Percentiles rank a stretch among this genome's conserved stretches.
These are phyloP conservation scores for Actinostola sp. DNA, from an alignment of 92 coral and sea anemone species.

Conservation along the genomic window DNA sequence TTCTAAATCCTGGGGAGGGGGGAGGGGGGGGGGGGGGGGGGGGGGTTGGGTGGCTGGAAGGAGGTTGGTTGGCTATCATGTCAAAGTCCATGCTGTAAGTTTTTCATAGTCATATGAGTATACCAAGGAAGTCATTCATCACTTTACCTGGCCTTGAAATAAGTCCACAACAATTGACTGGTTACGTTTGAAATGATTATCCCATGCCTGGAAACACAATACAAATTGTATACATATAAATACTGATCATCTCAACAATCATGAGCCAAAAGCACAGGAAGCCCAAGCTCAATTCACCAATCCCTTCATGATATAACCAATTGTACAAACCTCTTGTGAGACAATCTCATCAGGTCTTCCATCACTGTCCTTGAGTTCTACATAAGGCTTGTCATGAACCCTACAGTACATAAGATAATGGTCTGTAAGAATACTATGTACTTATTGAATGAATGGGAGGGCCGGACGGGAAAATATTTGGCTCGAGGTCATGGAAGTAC, in stretches of 20 bases:
- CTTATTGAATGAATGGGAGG: too few species aligned
- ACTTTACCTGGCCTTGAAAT: conserved; percentile 99
- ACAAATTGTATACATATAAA: background rate
- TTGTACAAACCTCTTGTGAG: conserved; percentile 81
- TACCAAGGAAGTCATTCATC: too few species aligned
- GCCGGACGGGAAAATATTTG: too few species aligned
- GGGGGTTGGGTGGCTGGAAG: too few species aligned
- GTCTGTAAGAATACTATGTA: background rate
- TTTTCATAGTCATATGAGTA: too few species aligned
- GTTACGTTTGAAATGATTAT: conserved; percentile 94
- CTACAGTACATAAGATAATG: conserved; percentile 25
- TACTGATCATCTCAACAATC: background rate
- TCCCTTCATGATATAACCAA: background rate
- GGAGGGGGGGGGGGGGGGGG: too few species aligned
- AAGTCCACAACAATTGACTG: conserved; percentile 96
- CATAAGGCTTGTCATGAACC: conserved; percentile 92
- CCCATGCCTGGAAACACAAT: conserved; percentile 80
- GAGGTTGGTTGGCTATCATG: too few species aligned
- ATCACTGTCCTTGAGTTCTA: conserved; percentile 95
- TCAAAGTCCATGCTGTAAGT: too few species aligned
- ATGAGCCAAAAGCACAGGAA: too few species aligned
- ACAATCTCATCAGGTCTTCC: conserved; percentile 97
- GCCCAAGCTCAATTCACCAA: background rate
- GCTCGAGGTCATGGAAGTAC: too few species aligned
- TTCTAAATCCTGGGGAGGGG: too few species aligned